These are phyloP conservation scores for Drosophila pseudotalamancana DNA, from an alignment of 2,888 invertebrate genomes.

Conservation along the genomic window DNA sequence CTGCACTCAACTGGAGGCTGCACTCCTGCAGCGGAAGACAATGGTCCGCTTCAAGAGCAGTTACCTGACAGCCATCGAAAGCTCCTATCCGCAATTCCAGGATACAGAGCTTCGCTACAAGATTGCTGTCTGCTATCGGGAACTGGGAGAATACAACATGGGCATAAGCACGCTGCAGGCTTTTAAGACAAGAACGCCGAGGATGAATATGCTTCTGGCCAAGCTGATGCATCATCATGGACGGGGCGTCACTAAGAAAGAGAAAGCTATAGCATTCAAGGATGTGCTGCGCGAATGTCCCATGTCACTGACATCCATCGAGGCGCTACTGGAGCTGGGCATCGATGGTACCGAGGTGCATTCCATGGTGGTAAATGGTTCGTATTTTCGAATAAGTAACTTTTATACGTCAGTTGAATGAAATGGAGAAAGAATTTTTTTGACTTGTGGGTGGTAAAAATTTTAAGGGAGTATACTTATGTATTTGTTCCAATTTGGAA, in stretches of 20 bases:
- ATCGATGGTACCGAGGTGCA: conserved; percentile 90
- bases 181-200: conserved; percentile 88
- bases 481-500: no score
- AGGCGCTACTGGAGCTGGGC: conserved; percentile 89
- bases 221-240: conserved; percentile 89
- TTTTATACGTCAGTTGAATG: no score
- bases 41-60: conserved; percentile 77
- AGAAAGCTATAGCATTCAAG: conserved; percentile 90
- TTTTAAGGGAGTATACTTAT: no score
- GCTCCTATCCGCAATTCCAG: conserved; percentile 76
- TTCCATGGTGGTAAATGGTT: conserved; percentile 88
- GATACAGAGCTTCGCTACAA: conserved; percentile 90
- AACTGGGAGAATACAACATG: conserved; percentile 87
- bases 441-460: no score
- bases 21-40: conserved; percentile 85
- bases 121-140: conserved; percentile 88
- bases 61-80: conserved; percentile 73
- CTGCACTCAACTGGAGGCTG: conserved; percentile 86
- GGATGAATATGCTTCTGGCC: conserved; percentile 91
- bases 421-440: no score
- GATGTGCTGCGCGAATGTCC: conserved; percentile 92
- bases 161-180: conserved; percentile 83
- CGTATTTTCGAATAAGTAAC: conserved; percentile 18
- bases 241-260: conserved; percentile 87
- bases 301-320: conserved; percentile 90